These are phyloP conservation scores for Caenorhabditis tropicalis DNA, from an alignment of 1,140 invertebrate genomes.

Conservation along the genomic window DNA sequence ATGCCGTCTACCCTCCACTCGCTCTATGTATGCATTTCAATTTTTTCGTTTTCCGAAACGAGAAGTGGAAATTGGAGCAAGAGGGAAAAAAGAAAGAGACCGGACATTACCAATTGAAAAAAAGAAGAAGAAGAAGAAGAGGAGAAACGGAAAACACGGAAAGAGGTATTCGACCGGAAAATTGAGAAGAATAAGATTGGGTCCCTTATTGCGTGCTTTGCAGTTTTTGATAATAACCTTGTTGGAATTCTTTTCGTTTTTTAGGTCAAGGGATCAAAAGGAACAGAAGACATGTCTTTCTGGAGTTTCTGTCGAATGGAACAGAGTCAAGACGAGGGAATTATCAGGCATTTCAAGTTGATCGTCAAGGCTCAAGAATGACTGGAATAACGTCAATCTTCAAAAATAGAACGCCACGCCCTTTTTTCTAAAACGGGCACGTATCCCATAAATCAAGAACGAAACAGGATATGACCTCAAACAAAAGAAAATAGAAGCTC, in stretches of 20 bases:
- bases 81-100: not conserved
- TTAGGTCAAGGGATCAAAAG: too few relatives aligned
- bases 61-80: not conserved
- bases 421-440: not conserved
- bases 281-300: too few relatives aligned
- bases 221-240: not conserved
- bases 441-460: not conserved
- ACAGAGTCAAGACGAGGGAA: too few relatives aligned
- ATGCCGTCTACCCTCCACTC: too few relatives aligned
- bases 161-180: constrained; percentile 36
- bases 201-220: not conserved
- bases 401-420: not conserved
- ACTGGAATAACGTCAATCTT: not conserved
- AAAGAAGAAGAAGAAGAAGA: not conserved
- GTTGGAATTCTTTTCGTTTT: too few relatives aligned
- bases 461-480: not conserved
- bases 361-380: too few relatives aligned
- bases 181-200: not conserved
- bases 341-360: too few relatives aligned
- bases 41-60: constrained; percentile 18
- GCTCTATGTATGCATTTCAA: not conserved
- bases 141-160: not conserved
- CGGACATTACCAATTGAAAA: constrained; percentile 37
- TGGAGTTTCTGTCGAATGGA: too few relatives aligned
- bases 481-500: not conserved